These are phyloP conservation scores for Barypeithes pellucidus DNA, from an alignment of 2,888 invertebrate genomes.

Conservation along the genomic window DNA sequence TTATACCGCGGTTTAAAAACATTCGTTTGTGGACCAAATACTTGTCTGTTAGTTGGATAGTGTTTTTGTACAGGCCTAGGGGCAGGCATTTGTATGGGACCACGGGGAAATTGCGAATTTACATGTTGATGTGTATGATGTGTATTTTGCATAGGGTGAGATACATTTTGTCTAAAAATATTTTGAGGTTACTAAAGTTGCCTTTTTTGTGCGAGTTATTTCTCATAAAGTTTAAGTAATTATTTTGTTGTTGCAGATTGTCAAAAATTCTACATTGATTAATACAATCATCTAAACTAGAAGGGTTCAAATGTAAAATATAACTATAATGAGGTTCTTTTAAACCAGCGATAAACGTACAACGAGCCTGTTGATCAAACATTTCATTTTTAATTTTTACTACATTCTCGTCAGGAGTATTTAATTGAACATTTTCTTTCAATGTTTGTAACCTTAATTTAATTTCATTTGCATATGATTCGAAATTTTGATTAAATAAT, in stretches of 20 bases:
- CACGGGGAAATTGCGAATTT: not conserved
- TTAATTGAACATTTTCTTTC: slow-evolving; percentile 20
- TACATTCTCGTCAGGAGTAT: not conserved
- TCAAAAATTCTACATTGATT: slow-evolving; percentile 5
- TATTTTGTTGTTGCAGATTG: slow-evolving; percentile 4
- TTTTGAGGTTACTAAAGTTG: not conserved
- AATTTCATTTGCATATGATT: slow-evolving; percentile 5
- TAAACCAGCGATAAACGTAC: slow-evolving; percentile 13
- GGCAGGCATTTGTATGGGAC: not conserved
- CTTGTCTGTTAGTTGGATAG: slow-evolving; percentile 4
- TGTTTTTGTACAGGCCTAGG: slow-evolving; percentile 1
- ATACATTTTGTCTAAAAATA: not conserved
- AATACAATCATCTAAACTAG: slow-evolving; percentile 7
- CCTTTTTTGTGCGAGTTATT: slow-evolving; percentile 2
- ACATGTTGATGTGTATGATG: not conserved
- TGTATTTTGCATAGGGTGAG: not conserved
- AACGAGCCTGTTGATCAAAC: slow-evolving; percentile 10
- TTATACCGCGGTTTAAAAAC: slow-evolving; percentile 8
- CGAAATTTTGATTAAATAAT: slow-evolving; percentile 8
- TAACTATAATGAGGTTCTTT: slow-evolving; percentile 4
- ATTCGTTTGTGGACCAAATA: slow-evolving; percentile 7
- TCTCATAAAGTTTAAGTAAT: slow-evolving; percentile 9
- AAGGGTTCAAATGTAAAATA: slow-evolving; percentile 1
- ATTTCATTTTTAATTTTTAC: not conserved
- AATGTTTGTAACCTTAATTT: slow-evolving; percentile 15